Conservation (phyloP, 1,140 invertebrate genomes). For the Pseudomyrmex pallidus region DNA sequence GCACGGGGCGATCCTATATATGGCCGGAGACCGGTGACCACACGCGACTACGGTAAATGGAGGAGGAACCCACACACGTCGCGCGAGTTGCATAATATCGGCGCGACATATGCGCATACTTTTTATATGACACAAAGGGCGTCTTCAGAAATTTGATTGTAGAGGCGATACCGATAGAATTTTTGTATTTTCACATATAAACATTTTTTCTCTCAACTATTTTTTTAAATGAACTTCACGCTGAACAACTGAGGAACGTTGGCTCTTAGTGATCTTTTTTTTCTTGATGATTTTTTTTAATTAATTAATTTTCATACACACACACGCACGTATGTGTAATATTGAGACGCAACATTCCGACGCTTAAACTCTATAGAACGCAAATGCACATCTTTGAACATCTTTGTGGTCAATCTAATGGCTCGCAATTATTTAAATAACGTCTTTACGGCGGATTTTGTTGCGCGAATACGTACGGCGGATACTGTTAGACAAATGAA, state of each 20-base stretch:
- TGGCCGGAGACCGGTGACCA: not conserved
- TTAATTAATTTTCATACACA: not conserved
- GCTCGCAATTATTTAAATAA: conserved; percentile 55
- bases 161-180: not conserved
- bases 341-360: conserved; percentile 1
- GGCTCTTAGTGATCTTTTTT: too few relatives aligned
- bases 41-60: conserved; percentile 27
- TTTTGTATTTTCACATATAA: too few relatives aligned
- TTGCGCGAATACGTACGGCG: conserved; percentile 11
- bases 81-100: conserved; percentile 51
- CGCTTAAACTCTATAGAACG: conserved; percentile 6
- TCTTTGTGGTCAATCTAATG: conserved; percentile 36
- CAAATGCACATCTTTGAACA: conserved; percentile 2
- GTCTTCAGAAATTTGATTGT: too few relatives aligned
- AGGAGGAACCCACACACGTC: conserved; percentile 13
- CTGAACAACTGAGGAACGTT: too few relatives aligned
- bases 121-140: too few relatives aligned
- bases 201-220: too few relatives aligned
- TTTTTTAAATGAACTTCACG: too few relatives aligned
- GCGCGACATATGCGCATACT: not conserved
- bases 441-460: conserved; percentile 30
- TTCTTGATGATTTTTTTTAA: too few relatives aligned
- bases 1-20: conserved; percentile 25
- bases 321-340: not conserved
- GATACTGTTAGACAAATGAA: conserved; percentile 40